These are phyloP conservation scores for Pasiphila rectangulata DNA, from an alignment of 2,888 invertebrate genomes.

Conservation along the genomic window DNA sequence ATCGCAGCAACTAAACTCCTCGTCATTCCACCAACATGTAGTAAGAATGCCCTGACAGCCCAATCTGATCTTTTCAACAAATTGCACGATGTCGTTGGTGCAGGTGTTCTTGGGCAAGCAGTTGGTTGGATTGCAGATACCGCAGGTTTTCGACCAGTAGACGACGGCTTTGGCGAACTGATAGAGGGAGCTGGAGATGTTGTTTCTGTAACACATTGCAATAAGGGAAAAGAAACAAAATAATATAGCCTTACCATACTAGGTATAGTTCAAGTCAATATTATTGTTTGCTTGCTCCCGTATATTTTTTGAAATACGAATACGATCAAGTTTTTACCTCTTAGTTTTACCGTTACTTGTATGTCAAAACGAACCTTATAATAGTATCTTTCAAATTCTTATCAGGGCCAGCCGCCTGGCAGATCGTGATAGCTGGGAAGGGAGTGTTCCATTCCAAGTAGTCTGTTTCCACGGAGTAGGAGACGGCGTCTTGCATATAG, in stretches of 20 bases:
- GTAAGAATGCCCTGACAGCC: constrained; percentile 56
- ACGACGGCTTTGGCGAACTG: constrained; percentile 57
- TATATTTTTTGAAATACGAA: too few relatives aligned
- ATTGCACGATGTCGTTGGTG: constrained; percentile 42
- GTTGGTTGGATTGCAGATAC: constrained; percentile 39
- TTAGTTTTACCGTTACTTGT: too few relatives aligned
- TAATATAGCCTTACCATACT: constrained; percentile 27
- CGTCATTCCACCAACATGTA: constrained; percentile 61
- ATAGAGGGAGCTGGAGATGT: neutral
- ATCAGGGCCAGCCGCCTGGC: constrained; percentile 64
- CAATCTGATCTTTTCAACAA: constrained; percentile 46
- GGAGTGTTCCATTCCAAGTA: constrained; percentile 83
- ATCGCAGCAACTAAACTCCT: constrained; percentile 61
- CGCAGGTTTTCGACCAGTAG: constrained; percentile 63
- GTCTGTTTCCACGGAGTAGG: constrained; percentile 79
- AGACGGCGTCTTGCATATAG: constrained; percentile 69
- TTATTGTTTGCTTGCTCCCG: too few relatives aligned
- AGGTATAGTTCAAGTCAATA: too few relatives aligned
- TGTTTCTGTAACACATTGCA: constrained; percentile 25
- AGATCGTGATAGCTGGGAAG: constrained; percentile 82
- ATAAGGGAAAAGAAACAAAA: neutral
- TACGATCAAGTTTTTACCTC: too few relatives aligned
- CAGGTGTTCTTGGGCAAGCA: constrained; percentile 57
- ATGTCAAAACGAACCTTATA: constrained; percentile 36
- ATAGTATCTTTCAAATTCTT: constrained; percentile 27